A percentile compares a stretch with the other conserved stretches of the same genome.
phyloP scores from a whole-genome alignment of 2,113 vertebrate genomes.

The Aldabrachelys gigantea region DNA sequence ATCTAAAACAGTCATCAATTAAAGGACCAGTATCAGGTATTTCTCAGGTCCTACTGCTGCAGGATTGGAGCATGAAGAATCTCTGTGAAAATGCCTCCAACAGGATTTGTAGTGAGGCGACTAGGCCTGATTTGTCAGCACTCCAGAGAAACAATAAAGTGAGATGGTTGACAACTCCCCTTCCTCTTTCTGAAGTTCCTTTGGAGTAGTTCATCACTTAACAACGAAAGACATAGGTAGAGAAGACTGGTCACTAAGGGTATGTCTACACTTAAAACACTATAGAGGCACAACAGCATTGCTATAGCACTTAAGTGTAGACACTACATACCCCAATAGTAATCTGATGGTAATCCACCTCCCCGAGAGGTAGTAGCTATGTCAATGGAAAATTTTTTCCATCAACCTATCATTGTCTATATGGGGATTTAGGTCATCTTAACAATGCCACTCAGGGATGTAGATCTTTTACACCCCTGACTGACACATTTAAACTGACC shows the following conservation, averaged over 20 bases:
- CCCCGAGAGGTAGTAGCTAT: neutral
- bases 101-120: neutral
- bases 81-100: neutral
- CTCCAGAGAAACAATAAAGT: neutral
- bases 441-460: neutral
- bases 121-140: fast-evolving
- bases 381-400: neutral
- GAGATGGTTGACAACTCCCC: neutral
- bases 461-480: neutral
- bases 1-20: neutral
- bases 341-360: neutral
- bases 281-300: no score
- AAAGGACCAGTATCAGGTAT: fast-evolving
- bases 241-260: neutral
- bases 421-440: neutral
- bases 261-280: no score
- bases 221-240: neutral
- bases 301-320: neutral
- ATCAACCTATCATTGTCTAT: neutral
- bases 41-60: neutral
- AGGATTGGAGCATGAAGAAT: neutral
- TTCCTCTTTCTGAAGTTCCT: neutral
- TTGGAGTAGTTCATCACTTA: neutral
- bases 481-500: neutral
- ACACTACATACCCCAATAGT: neutral